Conservation (phyloP, 2,888 invertebrate species). For the Drosophila pullipes region DNA sequence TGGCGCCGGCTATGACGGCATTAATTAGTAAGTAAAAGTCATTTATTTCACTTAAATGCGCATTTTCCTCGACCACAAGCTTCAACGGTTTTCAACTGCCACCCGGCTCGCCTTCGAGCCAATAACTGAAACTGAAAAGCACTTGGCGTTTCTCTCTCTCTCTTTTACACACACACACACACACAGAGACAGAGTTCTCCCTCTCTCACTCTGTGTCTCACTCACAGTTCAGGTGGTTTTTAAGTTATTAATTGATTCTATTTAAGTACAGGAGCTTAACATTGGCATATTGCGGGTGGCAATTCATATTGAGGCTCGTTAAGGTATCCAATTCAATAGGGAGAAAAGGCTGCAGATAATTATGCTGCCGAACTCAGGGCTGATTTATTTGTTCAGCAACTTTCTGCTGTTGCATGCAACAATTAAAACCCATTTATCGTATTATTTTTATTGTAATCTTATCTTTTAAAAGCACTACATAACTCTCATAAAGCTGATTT, state of each 20-base stretch:
- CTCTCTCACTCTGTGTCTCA: background rate
- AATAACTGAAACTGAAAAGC: constrained; percentile 20
- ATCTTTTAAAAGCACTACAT: background rate
- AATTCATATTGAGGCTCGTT: constrained; percentile 64
- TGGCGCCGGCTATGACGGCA: constrained; percentile 95
- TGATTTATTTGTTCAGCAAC: constrained; percentile 7
- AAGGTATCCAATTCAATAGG: constrained; percentile 32
- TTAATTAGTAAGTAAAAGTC: constrained; percentile 92
- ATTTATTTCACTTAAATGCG: constrained; percentile 82
- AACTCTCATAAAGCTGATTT: background rate
- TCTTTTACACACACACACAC: background rate
- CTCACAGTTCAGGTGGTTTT: constrained; percentile 68
- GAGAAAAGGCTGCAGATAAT: constrained; percentile 16
- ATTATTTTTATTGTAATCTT: background rate
- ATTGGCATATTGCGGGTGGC: constrained; percentile 72
- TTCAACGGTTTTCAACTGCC: constrained; percentile 21
- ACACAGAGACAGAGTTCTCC: background rate
- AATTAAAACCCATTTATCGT: background rate
- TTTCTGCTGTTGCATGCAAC: background rate
- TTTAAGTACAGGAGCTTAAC: constrained; percentile 75
- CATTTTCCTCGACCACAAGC: constrained; percentile 64
- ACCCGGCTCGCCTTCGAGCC: background rate
- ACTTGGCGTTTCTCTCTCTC: background rate
- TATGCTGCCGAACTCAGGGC: constrained; percentile 2
- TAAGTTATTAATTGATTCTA: constrained; percentile 81